Base-by-base conservation (phyloP, 2,113 vertebrate species). In the Plectropomus leopardus region DNA sequence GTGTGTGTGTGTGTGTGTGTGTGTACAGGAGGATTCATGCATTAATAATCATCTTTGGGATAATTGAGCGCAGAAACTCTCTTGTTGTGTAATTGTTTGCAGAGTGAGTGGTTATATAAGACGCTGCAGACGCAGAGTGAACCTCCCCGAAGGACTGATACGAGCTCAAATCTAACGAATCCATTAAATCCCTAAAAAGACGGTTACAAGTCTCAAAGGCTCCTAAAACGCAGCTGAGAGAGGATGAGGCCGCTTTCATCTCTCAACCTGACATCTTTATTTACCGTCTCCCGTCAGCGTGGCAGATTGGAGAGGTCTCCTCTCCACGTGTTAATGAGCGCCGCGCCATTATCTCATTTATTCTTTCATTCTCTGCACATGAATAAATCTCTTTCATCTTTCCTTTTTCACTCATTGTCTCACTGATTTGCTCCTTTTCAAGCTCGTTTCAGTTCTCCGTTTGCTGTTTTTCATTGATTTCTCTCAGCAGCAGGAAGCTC, bases 141-240 rank as follows among this genome's bases (percentile, higher is more conserved):
- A 50, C 59, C 61, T 87, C 80, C 85, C 84, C 36, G 55, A 65
- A 86, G 85, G 87, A 88, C 51, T 4, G 32, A 8, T 40, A 82
- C 63, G 34, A 69, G 69, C n/a, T 64, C 61, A 87, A 72, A 78
- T 76, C 82, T 72, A 83, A 86, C 45, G 70, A 82, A 89, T 85
- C 86, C 59, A 83, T 89, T 81, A 79, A 85, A 86, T 86, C 76
- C 59, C 57, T 64, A 81, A 84, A 85, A 79, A 80, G 74, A 77
- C 28, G 19, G 61, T 61, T 58, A 28, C 32, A 34, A 58, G 40
- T 74, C 76, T 86, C 76, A 76, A 73, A 81, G 78, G 81, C 36
- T 40, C 36, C 8, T 40, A 40, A 40, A 40, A 40, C 36, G 11
- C 36, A 10, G 8, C 11, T 40, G 36, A 40, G 36, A 40, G 36